Evolutionary conservation across 2,113 vertebrate genomes (phyloP).

Genomic region (Dromiciops gliroides): DNA sequence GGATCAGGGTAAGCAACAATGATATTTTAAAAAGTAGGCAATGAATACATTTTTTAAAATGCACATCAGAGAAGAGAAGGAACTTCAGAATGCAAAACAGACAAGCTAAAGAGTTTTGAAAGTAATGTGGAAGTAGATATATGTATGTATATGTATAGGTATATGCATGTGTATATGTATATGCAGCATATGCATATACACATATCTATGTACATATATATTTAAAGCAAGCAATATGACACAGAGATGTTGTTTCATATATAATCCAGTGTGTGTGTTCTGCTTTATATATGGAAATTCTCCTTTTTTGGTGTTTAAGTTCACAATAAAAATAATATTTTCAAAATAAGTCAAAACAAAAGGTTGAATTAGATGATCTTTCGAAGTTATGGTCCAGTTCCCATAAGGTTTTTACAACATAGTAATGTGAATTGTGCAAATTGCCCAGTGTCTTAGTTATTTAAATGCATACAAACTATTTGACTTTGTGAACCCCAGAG

Average conservation of each 20-base stretch:
- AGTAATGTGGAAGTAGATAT: not conserved
- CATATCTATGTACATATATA: not conserved
- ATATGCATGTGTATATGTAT: too few relatives aligned
- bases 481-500: not conserved
- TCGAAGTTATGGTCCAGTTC: slow-evolving; percentile 12
- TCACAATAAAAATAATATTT: not conserved
- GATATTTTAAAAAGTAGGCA: not conserved
- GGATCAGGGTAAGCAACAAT: not conserved
- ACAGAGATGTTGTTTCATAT: not conserved
- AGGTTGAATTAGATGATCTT: not conserved
- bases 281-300: not conserved
- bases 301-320: not conserved
- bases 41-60: not conserved
- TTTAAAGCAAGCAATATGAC: not conserved
- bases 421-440: slow-evolving; percentile 53
- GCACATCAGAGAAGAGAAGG: not conserved
- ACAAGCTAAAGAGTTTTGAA: not conserved
- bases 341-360: not conserved
- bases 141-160: not conserved
- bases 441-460: slow-evolving; percentile 62
- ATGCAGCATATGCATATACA: too few relatives aligned
- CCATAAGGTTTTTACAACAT: slow-evolving; percentile 58
- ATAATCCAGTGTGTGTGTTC: not conserved
- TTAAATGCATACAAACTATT: slow-evolving; percentile 41
- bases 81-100: not conserved